Evolutionary conservation across 2,113 vertebrate species (phyloP), one percentile per base, ranked within the genome.

Genomic region (Myotis davidii): DNA sequence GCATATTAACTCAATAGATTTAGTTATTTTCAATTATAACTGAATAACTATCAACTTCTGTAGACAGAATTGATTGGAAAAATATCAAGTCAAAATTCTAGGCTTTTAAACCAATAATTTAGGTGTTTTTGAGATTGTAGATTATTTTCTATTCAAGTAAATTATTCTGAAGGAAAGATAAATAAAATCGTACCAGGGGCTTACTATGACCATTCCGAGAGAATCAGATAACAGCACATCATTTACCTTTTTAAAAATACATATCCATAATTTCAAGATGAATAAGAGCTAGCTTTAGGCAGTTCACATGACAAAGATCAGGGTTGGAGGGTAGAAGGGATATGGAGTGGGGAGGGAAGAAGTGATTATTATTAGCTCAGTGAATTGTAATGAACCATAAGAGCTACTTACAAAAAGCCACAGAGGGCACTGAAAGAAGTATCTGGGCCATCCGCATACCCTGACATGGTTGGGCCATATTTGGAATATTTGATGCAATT

Each of bases 21-120:
- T 20, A 42, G 82, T 95, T 97, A 92, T 95, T 86, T 76, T 72
- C 91, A 93, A 97, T 82, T 94, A 39, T 37, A 96, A 95, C 52
- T 87, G 65, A 59, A n/a, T 83, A 96, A 21, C 39, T 18, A 76
- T 84, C 73, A 39, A 25, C 76, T 78, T 97, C 92, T 94, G 48
- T 16, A 96, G 78, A 81, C n/a, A 96, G 52, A 90, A 87, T 0
- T 86, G 97, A 94, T 0, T 81, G 94, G 72, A 48, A 76, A 70
- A n/a, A 50, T 64, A 91, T 70, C 56, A 94, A 90, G 29, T 83
- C 29, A 94, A 83, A 70, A 54, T 67, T 64, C 79, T 73, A 96
- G 83, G 86, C 59, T 74, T 89, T 92, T 73, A 87, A 88, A 95
- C 9, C 50, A 96, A 90, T 37, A 93, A 79, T 9, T 73, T 45